Evolutionary conservation across 2,888 invertebrate genomes (phyloP).

Genomic region (Callimorpha dominula): DNA sequence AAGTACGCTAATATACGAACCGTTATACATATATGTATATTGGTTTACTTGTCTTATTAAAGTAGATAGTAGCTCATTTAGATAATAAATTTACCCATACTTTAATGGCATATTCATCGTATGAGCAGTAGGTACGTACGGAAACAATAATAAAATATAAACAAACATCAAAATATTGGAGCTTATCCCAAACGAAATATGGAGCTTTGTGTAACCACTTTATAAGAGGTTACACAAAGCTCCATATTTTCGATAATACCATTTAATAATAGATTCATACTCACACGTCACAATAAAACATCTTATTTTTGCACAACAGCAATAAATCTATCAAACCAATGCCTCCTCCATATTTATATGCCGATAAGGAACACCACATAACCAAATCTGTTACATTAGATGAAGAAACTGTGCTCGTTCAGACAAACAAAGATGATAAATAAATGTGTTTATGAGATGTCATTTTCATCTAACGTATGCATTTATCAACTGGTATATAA

Average conservation of each 20-base stretch:
- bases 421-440: slow-evolving; percentile 18
- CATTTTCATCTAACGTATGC: neutral
- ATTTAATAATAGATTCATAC: slow-evolving; percentile 27
- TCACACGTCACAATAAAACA: slow-evolving; percentile 30
- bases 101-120: no score
- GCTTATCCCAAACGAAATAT: neutral
- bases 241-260: slow-evolving; percentile 22
- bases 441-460: slow-evolving; percentile 7
- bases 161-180: neutral
- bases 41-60: no score
- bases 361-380: slow-evolving; percentile 17
- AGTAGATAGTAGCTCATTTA: no score
- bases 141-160: slow-evolving; percentile 10
- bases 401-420: slow-evolving; percentile 21
- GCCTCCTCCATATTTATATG: slow-evolving; percentile 38
- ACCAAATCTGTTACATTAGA: slow-evolving; percentile 22
- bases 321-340: slow-evolving; percentile 37
- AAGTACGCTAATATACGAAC: no score
- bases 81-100: no score
- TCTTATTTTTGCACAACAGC: slow-evolving; percentile 27
- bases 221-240: neutral
- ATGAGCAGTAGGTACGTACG: neutral
- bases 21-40: no score
- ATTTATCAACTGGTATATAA: neutral
- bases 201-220: no score